These are phyloP conservation scores for Gibbula magus DNA, from an alignment of 2,888 invertebrate genomes.

Conservation along the genomic window DNA sequence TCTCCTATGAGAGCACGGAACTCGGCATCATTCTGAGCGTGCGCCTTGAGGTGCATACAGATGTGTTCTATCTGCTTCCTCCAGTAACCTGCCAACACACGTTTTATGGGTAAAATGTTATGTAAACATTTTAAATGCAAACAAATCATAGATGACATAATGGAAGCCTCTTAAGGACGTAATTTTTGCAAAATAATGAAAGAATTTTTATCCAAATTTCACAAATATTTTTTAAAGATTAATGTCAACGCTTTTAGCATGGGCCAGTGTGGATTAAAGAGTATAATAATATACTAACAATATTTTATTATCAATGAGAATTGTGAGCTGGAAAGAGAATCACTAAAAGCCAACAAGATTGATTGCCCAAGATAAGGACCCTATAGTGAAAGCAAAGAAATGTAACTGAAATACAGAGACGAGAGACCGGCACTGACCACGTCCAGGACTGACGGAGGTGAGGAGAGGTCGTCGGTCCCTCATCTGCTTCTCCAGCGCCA, in stretches of 20 bases:
- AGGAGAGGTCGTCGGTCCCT: constrained; percentile 71
- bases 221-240: too few species aligned
- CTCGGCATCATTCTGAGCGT: constrained; percentile 74
- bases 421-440: constrained; percentile 59
- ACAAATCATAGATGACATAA: not conserved
- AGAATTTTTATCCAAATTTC: too few species aligned
- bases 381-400: too few species aligned
- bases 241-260: too few species aligned
- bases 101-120: not conserved
- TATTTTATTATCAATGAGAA: not conserved
- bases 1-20: constrained; percentile 75
- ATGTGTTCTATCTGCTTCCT: constrained; percentile 75
- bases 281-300: not conserved
- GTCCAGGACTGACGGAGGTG: constrained; percentile 74
- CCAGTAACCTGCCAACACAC: constrained; percentile 72
- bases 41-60: constrained; percentile 73
- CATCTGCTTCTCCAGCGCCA: constrained; percentile 69
- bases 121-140: not conserved
- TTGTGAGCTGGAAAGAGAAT: not conserved
- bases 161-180: too few species aligned
- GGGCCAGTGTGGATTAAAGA: too few species aligned
- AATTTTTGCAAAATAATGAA: too few species aligned
- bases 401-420: too few species aligned
- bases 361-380: too few species aligned
- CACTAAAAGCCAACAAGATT: too few species aligned